These are phyloP conservation scores for Nomada fabriciana DNA, from an alignment of 2,888 invertebrate genomes.

Conservation along the genomic window DNA sequence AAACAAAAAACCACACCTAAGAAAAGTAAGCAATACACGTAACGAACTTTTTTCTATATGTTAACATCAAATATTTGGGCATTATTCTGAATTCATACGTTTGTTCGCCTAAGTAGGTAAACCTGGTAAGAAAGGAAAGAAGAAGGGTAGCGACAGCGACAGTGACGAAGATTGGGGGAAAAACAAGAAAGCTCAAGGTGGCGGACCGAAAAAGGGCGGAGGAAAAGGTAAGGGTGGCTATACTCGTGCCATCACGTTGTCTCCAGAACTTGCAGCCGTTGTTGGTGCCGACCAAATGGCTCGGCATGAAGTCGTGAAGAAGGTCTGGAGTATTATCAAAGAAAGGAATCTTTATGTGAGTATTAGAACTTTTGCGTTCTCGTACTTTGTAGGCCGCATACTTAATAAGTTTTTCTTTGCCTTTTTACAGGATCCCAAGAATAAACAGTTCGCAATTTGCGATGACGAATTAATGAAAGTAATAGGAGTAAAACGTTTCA, in stretches of 20 bases:
- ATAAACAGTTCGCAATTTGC: constrained; percentile 97
- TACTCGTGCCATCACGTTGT: constrained; percentile 93
- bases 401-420: constrained; percentile 9
- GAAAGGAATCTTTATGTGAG: constrained; percentile 92
- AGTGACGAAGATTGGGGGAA: constrained; percentile 90
- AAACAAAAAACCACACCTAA: constrained; percentile 86
- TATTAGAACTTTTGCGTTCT: constrained; percentile 38
- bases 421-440: constrained; percentile 91
- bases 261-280: constrained; percentile 93
- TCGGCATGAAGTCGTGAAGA: constrained; percentile 95
- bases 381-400: background rate
- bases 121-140: constrained; percentile 85
- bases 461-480: constrained; percentile 95
- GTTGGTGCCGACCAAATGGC: constrained; percentile 94
- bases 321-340: constrained; percentile 95
- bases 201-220: constrained; percentile 84
- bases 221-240: constrained; percentile 88
- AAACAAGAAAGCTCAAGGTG: constrained; percentile 85
- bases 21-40: constrained; percentile 81
- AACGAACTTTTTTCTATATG: background rate
- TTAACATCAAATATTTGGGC: background rate
- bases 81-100: background rate
- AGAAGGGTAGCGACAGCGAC: constrained; percentile 89
- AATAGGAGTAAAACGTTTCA: constrained; percentile 96
- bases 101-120: constrained; percentile 68